Base-by-base conservation (phyloP, 2,113 vertebrate genomes). In the Monarcha castaneiventris region DNA sequence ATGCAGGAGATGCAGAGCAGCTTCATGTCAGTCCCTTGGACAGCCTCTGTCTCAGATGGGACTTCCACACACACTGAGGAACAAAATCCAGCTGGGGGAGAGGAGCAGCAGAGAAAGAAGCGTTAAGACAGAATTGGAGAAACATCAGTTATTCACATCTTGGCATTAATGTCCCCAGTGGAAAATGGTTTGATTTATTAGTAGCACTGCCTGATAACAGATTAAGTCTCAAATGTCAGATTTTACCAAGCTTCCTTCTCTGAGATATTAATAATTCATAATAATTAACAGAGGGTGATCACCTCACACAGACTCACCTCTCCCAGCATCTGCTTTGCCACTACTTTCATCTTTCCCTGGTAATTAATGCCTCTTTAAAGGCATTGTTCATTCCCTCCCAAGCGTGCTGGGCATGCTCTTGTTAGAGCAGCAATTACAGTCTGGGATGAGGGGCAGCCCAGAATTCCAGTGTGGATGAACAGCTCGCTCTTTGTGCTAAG, bases 1-100 rank as follows among this genome's bases (percentile, higher is more conserved):
- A 99, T 97, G 93, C 99, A 99, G 93, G 98, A 98, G 96, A 99
- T 99, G 96, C 99, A 99, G 74, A 98, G 98, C 32, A 99, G 97
- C 96, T 98, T 99, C 98, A 98, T 99, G 92, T 97, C n/a, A 0
- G 30, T 97, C 30, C 99, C 99, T 78, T 99, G 96, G 37, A 99
- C 98, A 1, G 98, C 99, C 69, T 99, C 98, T 3, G 98, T 99
- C 69, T 98, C 98, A 1, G 99, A 99, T 7, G 98, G 98, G 43
- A 99, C 98, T 35, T 99, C 99, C 76, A 99, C 99, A 76, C 99
- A 99, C 84, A 99, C 99, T 1, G 98, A 96, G 90, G 95, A 96
- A 84, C 99, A 98, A 91, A 98, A 54, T 8, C 97, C 96, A 16
- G 98, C 99, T 99, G 95, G 58, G 94, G 39, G 97, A 71, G 63